Evolutionary conservation across 2,888 invertebrate species (phyloP).

Genomic region (Callyntrura guangdongensis): DNA sequence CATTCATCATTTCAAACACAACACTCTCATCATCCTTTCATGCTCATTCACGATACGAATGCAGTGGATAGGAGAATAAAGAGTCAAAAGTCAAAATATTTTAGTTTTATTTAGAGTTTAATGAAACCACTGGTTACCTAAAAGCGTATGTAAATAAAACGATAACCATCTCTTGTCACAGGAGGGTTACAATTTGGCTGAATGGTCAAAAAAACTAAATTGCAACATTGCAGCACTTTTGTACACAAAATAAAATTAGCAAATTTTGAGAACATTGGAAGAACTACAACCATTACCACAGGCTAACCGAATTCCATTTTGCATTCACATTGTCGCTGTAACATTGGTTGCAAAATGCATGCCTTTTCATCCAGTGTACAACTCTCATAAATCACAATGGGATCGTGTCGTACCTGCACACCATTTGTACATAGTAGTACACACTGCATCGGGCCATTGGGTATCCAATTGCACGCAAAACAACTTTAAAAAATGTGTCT

Average conservation of each 20-base stretch:
- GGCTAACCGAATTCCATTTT: too few species aligned
- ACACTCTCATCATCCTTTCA: too few species aligned
- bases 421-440: not conserved
- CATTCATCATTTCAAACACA: too few species aligned
- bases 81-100: not conserved
- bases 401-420: not conserved
- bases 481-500: too few species aligned
- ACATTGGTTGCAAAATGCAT: not conserved
- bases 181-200: not conserved
- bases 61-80: too few species aligned
- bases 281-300: too few species aligned
- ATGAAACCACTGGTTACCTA: not conserved
- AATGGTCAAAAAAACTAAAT: not conserved
- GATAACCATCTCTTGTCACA: not conserved
- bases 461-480: too few species aligned
- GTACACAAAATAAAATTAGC: not conserved
- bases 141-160: not conserved
- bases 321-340: too few species aligned
- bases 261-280: not conserved
- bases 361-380: not conserved
- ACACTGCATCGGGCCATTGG: not conserved
- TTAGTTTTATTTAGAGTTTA: not conserved
- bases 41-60: too few species aligned
- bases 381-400: conserved; percentile 10
- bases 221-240: not conserved